A percentile compares a stretch with the other conserved stretches of the same genome.
Conservation (phyloP, 2,888 invertebrate species). For the Boloria selene region DNA sequence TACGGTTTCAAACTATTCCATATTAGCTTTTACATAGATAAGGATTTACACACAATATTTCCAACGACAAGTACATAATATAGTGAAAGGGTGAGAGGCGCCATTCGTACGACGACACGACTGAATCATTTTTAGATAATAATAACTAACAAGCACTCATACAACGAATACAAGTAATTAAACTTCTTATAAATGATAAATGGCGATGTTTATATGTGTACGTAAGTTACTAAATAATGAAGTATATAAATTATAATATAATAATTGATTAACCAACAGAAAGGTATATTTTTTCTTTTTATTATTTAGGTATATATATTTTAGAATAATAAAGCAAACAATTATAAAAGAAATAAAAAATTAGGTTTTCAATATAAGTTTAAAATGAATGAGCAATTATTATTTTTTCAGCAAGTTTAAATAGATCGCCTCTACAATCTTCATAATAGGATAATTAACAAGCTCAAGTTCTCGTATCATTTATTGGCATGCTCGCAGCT, state of each 20-base stretch:
- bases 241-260: no score
- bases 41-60: not conserved
- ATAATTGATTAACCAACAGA: no score
- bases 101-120: slow-evolving; percentile 31
- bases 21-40: not conserved
- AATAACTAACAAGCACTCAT: slow-evolving; percentile 24
- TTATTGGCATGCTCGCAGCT: not conserved
- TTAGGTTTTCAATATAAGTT: no score
- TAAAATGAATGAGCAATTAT: no score
- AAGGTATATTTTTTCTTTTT: no score
- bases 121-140: slow-evolving; percentile 34
- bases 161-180: slow-evolving; percentile 24
- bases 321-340: no score
- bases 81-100: slow-evolving; percentile 20
- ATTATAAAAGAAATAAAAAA: no score
- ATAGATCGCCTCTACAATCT: not conserved
- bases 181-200: slow-evolving; percentile 12
- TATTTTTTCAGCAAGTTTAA: no score
- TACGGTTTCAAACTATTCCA: not conserved
- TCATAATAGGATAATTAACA: not conserved
- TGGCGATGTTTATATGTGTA: no score
- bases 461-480: not conserved
- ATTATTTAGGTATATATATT: no score
- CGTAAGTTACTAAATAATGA: no score
- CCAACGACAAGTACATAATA: slow-evolving; percentile 12